Conservation (phyloP, 2,797 vertebrate genomes). For the Acrocephalus scirpaceus region DNA sequence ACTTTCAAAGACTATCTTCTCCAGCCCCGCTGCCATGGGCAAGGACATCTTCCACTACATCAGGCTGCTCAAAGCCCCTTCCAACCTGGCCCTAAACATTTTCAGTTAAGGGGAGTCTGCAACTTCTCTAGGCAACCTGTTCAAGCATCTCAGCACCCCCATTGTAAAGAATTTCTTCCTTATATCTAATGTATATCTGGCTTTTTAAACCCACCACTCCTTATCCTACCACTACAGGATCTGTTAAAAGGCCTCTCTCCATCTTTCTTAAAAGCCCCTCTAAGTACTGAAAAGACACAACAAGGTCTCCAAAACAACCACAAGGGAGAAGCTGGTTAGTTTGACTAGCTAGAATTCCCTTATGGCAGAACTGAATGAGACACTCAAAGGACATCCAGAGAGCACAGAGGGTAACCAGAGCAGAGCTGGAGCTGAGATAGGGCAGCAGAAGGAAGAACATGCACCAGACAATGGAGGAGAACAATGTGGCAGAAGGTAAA, state of each 20-base stretch:
- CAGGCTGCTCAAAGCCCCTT: background rate
- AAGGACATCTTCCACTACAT: background rate
- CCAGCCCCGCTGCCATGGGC: background rate
- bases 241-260: background rate
- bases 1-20: background rate
- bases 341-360: background rate
- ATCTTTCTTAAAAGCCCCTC: background rate
- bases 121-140: background rate
- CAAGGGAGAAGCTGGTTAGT: background rate
- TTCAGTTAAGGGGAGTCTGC: background rate
- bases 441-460: background rate
- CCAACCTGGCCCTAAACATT: background rate
- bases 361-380: background rate
- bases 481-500: background rate
- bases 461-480: background rate
- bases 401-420: background rate
- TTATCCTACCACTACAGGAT: background rate
- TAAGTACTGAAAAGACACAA: background rate
- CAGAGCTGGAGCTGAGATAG: background rate
- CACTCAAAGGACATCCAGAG: background rate
- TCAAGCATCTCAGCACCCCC: background rate
- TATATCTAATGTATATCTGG: background rate
- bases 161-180: background rate
- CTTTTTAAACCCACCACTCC: background rate
- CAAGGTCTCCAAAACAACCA: background rate